Base-by-base conservation (phyloP, 1,140 invertebrate species). In the Idris sp. region DNA sequence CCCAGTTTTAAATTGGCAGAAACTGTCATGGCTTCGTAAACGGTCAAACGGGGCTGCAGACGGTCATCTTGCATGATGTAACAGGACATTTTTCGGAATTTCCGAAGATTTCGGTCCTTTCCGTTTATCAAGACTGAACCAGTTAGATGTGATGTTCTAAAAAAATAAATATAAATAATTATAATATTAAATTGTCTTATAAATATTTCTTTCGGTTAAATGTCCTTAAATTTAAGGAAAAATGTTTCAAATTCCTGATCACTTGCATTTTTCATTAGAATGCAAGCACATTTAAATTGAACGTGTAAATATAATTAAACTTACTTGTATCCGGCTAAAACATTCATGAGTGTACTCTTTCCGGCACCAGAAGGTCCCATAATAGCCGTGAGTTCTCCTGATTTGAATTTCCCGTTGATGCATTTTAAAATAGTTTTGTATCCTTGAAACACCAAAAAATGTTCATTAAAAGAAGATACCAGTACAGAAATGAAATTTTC, bases 21-120 rank as follows among this genome's bases (percentile, higher is more conserved):
- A 10, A 96, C 92, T 80, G 91, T 92, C 94, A 98, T 95, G 4
- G 95, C 92, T 86, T 98, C 96, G 48, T 90, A 90, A 4, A 98
- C 95, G 0, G 94, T 95, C 5, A 98, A 88, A 83, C 97, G 94
- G 0, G 94, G 94, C 2, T 54, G 61, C 0, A 98, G 89, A 72
- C 95, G 93, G 85, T 98, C 97, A 79, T 98, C 95, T 84, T 98
- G 97, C 96, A 98, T 98, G 68, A 98, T 98, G 85, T 98, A 98
- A 80, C 95, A 97, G 0, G 96, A 96, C 85, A 97, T 92, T 85
- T 97, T 97, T 6, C 96, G 90, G 86, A 97, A 98, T 56, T 92
- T 89, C 11, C 96, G 88, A 26, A 96, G 86, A 87, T 96, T 95
- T 10, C 96, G 89, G 61, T 95, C 93, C 79, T 94, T 93, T 10